Conservation (phyloP, 2,113 vertebrate species). For the Oreochromis niloticus region DNA sequence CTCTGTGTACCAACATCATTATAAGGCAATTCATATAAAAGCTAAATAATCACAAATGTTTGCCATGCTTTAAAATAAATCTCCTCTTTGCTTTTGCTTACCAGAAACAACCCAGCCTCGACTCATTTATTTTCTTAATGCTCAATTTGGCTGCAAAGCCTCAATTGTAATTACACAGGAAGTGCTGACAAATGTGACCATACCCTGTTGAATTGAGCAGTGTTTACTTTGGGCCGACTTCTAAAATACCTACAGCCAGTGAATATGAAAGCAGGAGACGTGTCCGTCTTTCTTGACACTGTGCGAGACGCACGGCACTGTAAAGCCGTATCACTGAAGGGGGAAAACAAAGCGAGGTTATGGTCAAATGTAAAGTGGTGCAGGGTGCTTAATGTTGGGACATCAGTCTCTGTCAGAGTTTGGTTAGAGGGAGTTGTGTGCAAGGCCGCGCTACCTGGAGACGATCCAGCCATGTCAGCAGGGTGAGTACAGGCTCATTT, state of each 20-base stretch:
- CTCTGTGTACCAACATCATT: neutral
- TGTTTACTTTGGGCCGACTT: slow-evolving; percentile 40
- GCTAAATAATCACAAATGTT: neutral
- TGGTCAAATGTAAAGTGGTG: slow-evolving; percentile 50
- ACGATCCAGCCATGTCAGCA: slow-evolving; percentile 54
- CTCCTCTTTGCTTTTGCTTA: neutral
- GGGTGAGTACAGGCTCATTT: slow-evolving; percentile 58
- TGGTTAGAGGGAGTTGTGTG: slow-evolving; percentile 32
- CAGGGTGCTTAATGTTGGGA: slow-evolving; percentile 38
- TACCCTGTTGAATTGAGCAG: slow-evolving; percentile 19
- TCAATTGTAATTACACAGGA: slow-evolving; percentile 34
- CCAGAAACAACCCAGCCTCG: slow-evolving; percentile 13
- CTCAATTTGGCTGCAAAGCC: slow-evolving; percentile 39
- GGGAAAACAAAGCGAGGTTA: slow-evolving; percentile 32
- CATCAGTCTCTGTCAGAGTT: slow-evolving; percentile 67
- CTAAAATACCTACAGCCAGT: slow-evolving; percentile 55
- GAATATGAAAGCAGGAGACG: slow-evolving; percentile 33
- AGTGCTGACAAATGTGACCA: slow-evolving; percentile 38
- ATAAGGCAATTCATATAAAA: neutral
- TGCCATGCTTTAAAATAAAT: slow-evolving; percentile 2
- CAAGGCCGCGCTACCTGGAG: slow-evolving; percentile 39
- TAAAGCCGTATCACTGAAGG: neutral
- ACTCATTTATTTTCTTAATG: slow-evolving; percentile 45
- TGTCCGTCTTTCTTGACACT: neutral
- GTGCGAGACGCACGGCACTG: neutral